Evolutionary conservation across 1,140 invertebrate species (phyloP), one percentile per base, ranked within the genome.

Genomic region (Coelopa frigida): DNA sequence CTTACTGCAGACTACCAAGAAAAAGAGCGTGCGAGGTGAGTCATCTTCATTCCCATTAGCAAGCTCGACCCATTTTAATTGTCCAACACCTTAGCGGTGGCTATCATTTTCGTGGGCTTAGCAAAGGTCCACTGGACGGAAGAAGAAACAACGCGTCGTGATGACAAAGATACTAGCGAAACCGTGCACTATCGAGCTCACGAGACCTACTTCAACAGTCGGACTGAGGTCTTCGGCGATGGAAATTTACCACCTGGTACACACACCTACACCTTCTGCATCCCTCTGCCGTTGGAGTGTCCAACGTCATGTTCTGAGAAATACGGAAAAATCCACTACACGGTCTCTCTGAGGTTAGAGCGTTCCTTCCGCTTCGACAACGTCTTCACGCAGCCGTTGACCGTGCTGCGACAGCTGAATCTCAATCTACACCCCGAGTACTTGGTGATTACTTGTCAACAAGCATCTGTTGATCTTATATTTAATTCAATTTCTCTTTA

Each of bases 321-420:
- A 44, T 77, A 78, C 57, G 84, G 84, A 0, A 74, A 78, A 54
- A 72, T 86, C 45, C 61, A 78, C 12, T 86, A 87, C 55, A 82
- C 75, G 48, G 62, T 84, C 2, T 83, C 82, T 57, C 80, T 68
- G 4, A 40, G 56, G 4, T 56, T 89, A 47, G 82, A 87, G 65
- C 75, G 83, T 22, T 80, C 82, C 15, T 86, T 82, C 82, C 78
- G 78, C 23, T 82, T 83, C 54, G 83, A 87, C 65, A 78, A 84
- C 50, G 78, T 81, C 47, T 75, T 75, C 27, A 85, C 83, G 64
- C 75, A 74, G 50, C 76, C 79, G 1, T 81, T 89, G 52, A 85
- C 81, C 4, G 79, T 88, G 5, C 71, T 86, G n/a, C 76, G 78
- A 44, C 76, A 79, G 6, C 75, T 84, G 35, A 83, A 88, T 70